phyloP scores from a whole-genome alignment of 2,113 vertebrate genomes.

The Puffinus mauretanicus region DNA sequence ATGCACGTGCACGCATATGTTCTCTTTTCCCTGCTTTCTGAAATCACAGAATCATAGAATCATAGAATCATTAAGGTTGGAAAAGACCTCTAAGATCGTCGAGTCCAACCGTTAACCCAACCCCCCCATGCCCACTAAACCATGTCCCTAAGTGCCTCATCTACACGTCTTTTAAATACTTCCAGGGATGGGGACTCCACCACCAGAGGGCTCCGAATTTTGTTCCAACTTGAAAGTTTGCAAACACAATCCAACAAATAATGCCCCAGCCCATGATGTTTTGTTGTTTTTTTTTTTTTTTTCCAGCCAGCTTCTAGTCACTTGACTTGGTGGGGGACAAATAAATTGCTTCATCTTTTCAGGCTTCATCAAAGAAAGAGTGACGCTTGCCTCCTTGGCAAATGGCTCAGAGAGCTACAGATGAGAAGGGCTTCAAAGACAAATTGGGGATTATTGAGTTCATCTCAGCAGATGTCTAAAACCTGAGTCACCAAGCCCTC shows the following conservation, averaged over 20 bases:
- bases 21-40: background rate
- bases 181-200: no score
- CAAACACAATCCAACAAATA: background rate
- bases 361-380: background rate
- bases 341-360: background rate
- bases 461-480: background rate
- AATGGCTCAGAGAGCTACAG: background rate
- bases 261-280: background rate
- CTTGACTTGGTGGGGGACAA: background rate
- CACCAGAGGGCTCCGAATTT: background rate
- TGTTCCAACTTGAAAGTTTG: background rate
- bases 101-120: no score
- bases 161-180: no score
- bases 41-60: no score
- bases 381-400: background rate
- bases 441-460: background rate
- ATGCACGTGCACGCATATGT: rapidly evolving
- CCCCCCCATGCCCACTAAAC: no score
- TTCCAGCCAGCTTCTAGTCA: background rate
- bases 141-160: no score
- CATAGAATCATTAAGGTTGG: no score
- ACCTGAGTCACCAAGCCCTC: rapidly evolving
- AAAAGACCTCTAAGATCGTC: no score
- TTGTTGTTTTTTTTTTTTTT: no score
- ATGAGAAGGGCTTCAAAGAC: background rate